Percentiles rank a stretch among this genome's conserved stretches.
Evolutionary conservation across 2,113 vertebrate genomes (phyloP).

Genomic region (Raja brachyura): DNA sequence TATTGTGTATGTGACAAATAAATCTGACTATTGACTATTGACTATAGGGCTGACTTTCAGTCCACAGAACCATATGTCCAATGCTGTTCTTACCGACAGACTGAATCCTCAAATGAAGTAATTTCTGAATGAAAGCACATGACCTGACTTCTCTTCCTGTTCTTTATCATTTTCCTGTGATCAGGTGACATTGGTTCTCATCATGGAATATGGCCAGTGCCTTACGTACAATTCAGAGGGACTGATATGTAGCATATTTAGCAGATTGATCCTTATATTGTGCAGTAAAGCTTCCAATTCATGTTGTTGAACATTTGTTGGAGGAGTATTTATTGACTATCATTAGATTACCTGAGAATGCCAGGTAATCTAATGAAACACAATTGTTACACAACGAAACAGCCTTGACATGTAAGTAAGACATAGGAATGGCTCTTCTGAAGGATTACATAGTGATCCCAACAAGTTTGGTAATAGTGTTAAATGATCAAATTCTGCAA

Average conservation of each 20-base stretch:
- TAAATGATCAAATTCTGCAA: background rate
- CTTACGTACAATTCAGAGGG: background rate
- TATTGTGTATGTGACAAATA: no score
- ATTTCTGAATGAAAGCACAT: background rate
- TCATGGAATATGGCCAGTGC: background rate
- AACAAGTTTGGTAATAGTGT: background rate
- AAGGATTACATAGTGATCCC: background rate
- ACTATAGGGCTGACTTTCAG: no score
- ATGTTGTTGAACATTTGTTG: background rate
- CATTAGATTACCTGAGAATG: background rate
- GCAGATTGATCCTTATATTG: background rate
- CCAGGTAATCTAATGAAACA: no score
- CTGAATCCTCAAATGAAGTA: background rate
- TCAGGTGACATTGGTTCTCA: background rate
- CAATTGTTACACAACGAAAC: background rate
- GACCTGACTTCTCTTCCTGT: background rate
- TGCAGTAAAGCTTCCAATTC: background rate
- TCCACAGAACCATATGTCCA: no score
- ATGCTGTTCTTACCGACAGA: no score
- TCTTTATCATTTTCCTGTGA: background rate
- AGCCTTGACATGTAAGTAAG: background rate
- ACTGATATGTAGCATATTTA: background rate
- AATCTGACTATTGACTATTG: no score
- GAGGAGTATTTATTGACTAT: background rate
- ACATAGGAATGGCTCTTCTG: background rate